Evolutionary conservation across 1,140 invertebrate species (phyloP), one percentile per base, ranked within the genome.

Genomic region (Octopus sinensis): DNA sequence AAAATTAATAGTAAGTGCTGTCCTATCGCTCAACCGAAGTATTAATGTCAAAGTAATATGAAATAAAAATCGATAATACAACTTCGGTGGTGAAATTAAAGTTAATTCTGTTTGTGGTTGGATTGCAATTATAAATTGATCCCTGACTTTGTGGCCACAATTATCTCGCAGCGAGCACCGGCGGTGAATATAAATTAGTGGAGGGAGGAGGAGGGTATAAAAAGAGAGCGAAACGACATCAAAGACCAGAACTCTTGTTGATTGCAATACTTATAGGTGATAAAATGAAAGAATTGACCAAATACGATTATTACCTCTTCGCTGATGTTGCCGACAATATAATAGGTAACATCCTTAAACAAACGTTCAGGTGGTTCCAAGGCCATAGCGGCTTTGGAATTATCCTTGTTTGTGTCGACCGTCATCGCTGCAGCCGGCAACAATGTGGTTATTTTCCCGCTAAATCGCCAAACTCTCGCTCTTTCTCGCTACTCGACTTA

Each of bases 321-420:
- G 62, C 86, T 81, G 6, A 91, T 87, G 80, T 89, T 89, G 73
- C 90, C 90, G 75, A 90, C 88, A 1, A 91, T 76, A 80, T 89
- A 90, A 82, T 90, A 91, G 79, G 88, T 91, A 4, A 91, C 86
- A 83, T 89, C 88, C 84, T 91, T 90, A 79, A 91, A 91, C 6
- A 91, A 82, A 73, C 88, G 86, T 68, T 86, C 78, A 53, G 82
- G 78, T 4, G 81, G 81, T 53, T 82, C 84, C 79, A 52, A 78
- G 54, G 82, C 78, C 68, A 81, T 76, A 9, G 56, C 9, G 9
- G 56, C 9, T 62, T 62, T 62, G 9, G 56, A 12, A 62, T 62
- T 62, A 62, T 62, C 56, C 5, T 84, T 80, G 75, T 12, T 71
- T 68, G 79, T 79, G 6, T 78, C 76, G 53, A 82, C 80, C 79